Conservation (phyloP, 2,113 vertebrate genomes). For the Scalopus aquaticus region DNA sequence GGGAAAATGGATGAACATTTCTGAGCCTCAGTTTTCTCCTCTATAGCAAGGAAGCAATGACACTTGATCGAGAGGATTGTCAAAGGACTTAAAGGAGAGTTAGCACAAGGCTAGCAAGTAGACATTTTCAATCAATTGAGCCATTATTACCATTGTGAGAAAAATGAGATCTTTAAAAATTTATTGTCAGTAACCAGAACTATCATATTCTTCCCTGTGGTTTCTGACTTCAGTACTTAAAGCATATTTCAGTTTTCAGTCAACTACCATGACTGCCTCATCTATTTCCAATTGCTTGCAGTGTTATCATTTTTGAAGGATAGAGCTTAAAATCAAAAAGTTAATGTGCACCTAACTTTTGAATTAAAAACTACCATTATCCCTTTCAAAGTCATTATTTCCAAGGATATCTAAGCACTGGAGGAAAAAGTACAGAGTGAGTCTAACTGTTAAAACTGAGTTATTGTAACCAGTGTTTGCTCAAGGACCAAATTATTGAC, state of each 20-base stretch:
- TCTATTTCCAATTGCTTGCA: background rate
- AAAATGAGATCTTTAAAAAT: background rate
- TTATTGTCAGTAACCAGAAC: background rate
- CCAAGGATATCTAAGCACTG: background rate
- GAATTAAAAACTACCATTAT: background rate
- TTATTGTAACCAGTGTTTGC: background rate
- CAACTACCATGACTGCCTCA: background rate
- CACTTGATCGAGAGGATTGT: background rate
- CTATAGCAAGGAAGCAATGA: background rate
- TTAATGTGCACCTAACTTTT: background rate
- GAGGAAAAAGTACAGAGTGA: background rate
- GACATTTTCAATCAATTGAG: background rate
- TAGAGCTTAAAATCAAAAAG: background rate
- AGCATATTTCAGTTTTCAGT: background rate
- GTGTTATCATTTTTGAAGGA: background rate
- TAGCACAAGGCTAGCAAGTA: background rate
- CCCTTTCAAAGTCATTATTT: background rate
- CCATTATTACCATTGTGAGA: background rate
- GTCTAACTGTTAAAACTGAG: background rate
- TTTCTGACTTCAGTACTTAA: background rate
- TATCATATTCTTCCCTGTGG: background rate
- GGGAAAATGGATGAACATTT: background rate
- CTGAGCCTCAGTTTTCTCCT: background rate
- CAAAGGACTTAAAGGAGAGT: background rate
- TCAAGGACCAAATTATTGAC: background rate